Base-by-base conservation (phyloP, 2,888 invertebrate genomes). In the Microplitis deprimator region DNA sequence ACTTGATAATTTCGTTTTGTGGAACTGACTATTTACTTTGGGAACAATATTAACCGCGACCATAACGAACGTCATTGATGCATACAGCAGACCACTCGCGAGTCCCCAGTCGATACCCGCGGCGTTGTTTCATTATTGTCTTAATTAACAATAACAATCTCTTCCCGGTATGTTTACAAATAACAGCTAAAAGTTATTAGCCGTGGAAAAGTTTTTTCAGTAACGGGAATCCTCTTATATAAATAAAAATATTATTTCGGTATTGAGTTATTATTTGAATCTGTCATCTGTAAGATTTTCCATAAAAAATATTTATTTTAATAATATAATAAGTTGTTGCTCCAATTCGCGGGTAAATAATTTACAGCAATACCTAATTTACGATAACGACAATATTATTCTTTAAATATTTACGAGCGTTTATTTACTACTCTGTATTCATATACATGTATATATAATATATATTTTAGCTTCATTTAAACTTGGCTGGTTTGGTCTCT, bases 81-180 rank as follows among this genome's bases (percentile, higher is more conserved):
- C 50, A 13, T 10, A 50, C 50, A 50, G 50, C 8, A 29, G 29
- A 29, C 29, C 29, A 29, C 29, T 29, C 29, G 50, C 50, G 1
- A 13, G 50, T 50, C 50, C 13, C 50, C 13, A 50, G 50, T 50
- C 50, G 50, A 50, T 50, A 50, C 50, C 50, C 13, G 50, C 50
- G 50, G 50, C 50, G 50, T 8, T 50, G 29, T 81, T 62, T 79
- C 76, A 82, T 84, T 83, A 84, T 84, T 84, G 83, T 77, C 74
- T 79, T 83, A 84, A 85, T 85, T 82, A 83, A 81, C 79, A 81
- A 83, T 82, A 81, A 81, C 75, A 77, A 79, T 75, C 82, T 20
- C 20, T 38, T 73, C 68, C 29, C 62, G 67, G 72, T 68, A 65
- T n/a, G 8, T 71, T 29, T 61, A 69, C 20, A 20, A 7, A 50